Conservation (phyloP, 1,140 invertebrate genomes). For the Anastatus disparis region DNA sequence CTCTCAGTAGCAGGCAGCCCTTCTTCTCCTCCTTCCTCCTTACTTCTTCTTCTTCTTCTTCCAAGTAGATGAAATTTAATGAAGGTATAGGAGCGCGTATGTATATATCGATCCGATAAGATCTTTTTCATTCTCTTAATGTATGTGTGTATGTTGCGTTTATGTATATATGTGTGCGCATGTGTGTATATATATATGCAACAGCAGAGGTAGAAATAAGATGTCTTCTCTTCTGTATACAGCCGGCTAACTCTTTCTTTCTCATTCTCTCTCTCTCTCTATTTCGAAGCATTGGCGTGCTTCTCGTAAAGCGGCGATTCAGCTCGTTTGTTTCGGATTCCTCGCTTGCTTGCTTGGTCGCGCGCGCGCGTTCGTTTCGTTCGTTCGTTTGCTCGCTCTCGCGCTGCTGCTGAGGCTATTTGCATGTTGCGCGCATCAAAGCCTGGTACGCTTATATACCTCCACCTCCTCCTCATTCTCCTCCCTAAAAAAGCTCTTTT, state of each 20-base stretch:
- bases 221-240: conserved; percentile 27
- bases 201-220: conserved; percentile 33
- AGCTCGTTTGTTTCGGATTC: conserved; percentile 43
- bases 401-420: conserved; percentile 45
- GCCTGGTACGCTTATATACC: neutral
- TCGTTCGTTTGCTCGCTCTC: no score
- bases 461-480: neutral
- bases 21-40: conserved; percentile 2
- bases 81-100: conserved; percentile 33
- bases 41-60: no score
- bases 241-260: no score
- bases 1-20: neutral
- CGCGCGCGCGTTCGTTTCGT: neutral
- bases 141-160: no score
- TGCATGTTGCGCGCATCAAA: conserved; percentile 46
- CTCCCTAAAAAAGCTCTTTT: neutral
- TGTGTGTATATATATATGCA: no score
- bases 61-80: conserved; percentile 39
- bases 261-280: no score
- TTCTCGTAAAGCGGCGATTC: conserved; percentile 38
- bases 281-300: conserved; percentile 23
- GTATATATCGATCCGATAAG: conserved; percentile 38
- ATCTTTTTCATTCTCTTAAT: conserved; percentile 25
- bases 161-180: no score
- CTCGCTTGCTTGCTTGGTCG: conserved; percentile 9